Conservation (phyloP, 1,140 invertebrate genomes). For the Drusus annulatus region DNA sequence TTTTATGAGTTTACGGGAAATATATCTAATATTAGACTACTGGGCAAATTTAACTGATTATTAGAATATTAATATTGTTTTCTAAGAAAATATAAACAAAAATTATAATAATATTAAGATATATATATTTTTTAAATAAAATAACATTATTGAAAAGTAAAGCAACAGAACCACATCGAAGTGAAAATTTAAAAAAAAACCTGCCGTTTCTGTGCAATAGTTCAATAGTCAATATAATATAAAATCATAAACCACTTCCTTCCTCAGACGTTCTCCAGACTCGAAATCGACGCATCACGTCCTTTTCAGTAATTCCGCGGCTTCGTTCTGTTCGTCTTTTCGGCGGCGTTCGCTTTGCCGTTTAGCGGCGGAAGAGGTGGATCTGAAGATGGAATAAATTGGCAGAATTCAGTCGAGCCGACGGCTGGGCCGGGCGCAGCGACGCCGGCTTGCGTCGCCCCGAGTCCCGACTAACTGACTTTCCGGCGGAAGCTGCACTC, state of each 20-base stretch:
- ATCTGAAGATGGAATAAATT: conserved; percentile 46
- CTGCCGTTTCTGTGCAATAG: too few relatives aligned
- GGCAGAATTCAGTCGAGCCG: conserved; percentile 43
- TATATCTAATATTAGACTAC: too few relatives aligned
- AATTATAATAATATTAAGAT: too few relatives aligned
- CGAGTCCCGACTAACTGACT: conserved; percentile 28
- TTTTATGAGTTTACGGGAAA: too few relatives aligned
- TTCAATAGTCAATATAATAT: background rate
- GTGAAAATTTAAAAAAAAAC: too few relatives aligned
- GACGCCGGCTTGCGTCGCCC: background rate
- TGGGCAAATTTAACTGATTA: too few relatives aligned
- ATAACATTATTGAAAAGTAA: too few relatives aligned
- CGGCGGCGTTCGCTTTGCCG: conserved; percentile 30
- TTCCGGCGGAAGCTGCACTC: conserved; percentile 26
- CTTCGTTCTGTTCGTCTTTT: conserved; percentile 5
- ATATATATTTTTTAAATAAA: too few relatives aligned
- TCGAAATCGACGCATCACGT: conserved; percentile 14
- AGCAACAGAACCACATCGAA: too few relatives aligned
- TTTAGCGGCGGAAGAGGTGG: conserved; percentile 38
- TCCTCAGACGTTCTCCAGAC: background rate
- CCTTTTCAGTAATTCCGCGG: background rate
- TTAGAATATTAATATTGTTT: too few relatives aligned
- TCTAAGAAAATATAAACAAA: too few relatives aligned
- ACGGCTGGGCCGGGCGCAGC: conserved; percentile 1
- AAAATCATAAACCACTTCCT: background rate